phyloP scores from a whole-genome alignment of 1,140 invertebrate genomes.

The Drosophila pallidifrons region DNA sequence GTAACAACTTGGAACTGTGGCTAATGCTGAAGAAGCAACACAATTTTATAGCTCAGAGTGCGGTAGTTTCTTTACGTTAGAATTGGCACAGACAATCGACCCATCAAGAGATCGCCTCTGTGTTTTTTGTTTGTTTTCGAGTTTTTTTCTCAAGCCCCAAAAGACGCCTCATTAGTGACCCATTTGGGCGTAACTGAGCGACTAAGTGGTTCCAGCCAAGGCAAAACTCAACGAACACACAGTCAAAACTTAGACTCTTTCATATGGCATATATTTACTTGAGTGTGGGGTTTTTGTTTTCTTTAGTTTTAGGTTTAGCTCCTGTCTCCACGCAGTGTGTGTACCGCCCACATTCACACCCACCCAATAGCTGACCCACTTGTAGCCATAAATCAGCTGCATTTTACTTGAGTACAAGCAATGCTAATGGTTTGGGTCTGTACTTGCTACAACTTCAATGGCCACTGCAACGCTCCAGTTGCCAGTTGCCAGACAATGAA shows the following conservation, averaged over 20 bases:
- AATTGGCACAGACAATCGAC: slow-evolving; percentile 82
- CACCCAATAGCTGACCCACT: neutral
- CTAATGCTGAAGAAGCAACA: slow-evolving; percentile 52
- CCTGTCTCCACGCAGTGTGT: neutral
- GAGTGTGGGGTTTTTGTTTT: neutral
- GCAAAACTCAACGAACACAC: slow-evolving; percentile 38
- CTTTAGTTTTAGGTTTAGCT: neutral
- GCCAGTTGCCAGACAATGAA: slow-evolving; percentile 31
- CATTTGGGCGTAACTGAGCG: slow-evolving; percentile 79
- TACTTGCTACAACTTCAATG: slow-evolving; percentile 2
- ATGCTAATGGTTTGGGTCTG: slow-evolving; percentile 2
- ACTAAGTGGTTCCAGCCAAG: slow-evolving; percentile 56
- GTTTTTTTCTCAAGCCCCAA: slow-evolving; percentile 57
- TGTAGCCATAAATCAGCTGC: slow-evolving; percentile 21
- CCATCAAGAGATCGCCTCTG: slow-evolving; percentile 59
- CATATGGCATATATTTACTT: neutral
- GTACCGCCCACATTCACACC: slow-evolving; percentile 12
- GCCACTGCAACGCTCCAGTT: slow-evolving; percentile 17
- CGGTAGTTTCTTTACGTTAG: slow-evolving; percentile 74
- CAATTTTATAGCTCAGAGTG: slow-evolving; percentile 61
- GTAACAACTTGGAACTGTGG: slow-evolving; percentile 53
- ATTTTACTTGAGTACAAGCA: slow-evolving; percentile 2
- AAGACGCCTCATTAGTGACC: slow-evolving; percentile 73
- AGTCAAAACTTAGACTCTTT: slow-evolving; percentile 4
- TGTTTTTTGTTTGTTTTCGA: slow-evolving; percentile 31